phyloP scores from a whole-genome alignment of 2,113 vertebrate genomes.

The Gadus macrocephalus region DNA sequence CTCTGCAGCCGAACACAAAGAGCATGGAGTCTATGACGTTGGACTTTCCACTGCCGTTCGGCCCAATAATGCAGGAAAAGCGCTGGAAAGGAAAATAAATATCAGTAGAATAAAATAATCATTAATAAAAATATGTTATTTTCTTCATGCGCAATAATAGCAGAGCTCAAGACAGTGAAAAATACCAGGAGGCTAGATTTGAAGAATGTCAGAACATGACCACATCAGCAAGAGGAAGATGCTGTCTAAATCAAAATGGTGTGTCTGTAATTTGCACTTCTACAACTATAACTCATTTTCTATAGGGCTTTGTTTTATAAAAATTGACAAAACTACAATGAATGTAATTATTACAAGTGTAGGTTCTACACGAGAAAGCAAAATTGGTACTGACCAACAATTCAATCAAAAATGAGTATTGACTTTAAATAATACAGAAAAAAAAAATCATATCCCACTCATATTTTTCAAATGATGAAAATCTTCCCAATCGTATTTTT shows the following conservation, averaged over 20 bases:
- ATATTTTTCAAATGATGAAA: constrained; percentile 3
- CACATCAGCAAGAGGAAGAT: constrained; percentile 22
- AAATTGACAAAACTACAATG: not conserved
- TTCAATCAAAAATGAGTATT: not conserved
- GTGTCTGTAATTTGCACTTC: constrained; percentile 31
- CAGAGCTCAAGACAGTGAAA: not conserved
- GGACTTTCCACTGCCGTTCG: constrained; percentile 98
- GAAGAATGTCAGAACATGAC: constrained; percentile 30
- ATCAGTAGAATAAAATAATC: constrained; percentile 5
- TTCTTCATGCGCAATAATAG: constrained; percentile 31
- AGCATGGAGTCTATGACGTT: constrained; percentile 99
- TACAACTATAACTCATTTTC: not conserved
- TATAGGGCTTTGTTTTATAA: not conserved
- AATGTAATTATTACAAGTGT: not conserved
- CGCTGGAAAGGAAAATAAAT: constrained; percentile 70
- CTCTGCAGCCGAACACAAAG: constrained; percentile 98
- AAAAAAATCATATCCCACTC: not conserved
- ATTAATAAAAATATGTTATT: constrained; percentile 25
- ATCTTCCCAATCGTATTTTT: constrained; percentile 13
- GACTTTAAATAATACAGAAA: not conserved
- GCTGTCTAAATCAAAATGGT: constrained; percentile 56
- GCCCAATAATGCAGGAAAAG: constrained; percentile 97
- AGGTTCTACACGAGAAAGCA: not conserved
- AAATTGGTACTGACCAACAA: not conserved
- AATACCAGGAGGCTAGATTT: constrained; percentile 26